Evolutionary conservation across 92 coral and sea anemone species (phyloP).

Genomic region (Umimayanthus kanabou): DNA sequence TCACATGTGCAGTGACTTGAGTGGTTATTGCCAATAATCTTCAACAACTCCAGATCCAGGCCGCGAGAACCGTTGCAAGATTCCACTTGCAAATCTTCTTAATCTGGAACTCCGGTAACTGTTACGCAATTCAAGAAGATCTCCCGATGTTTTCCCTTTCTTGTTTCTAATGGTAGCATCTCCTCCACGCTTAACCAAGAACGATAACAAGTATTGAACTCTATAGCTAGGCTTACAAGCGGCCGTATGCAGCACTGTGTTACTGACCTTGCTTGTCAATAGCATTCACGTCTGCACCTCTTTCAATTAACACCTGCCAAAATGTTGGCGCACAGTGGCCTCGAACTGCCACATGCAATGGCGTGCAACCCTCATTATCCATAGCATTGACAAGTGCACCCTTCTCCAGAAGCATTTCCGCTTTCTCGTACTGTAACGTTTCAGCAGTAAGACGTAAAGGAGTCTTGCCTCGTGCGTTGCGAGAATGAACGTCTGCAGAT

Average conservation of each 20-base stretch:
- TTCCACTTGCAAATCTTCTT: not conserved
- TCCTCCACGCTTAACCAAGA: not conserved
- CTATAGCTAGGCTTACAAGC: not conserved
- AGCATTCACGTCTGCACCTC: constrained; percentile 3
- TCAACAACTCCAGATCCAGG: too few relatives aligned
- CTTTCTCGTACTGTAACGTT: not conserved
- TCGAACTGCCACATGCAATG: not conserved
- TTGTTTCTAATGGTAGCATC: not conserved
- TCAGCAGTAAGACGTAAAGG: not conserved
- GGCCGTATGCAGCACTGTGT: not conserved
- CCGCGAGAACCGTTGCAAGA: not conserved
- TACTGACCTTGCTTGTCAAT: not conserved
- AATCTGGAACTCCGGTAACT: not conserved
- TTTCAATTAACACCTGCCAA: not conserved
- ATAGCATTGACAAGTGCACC: constrained; percentile 23
- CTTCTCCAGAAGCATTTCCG: not conserved
- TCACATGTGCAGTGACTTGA: too few relatives aligned
- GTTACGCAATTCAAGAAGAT: not conserved
- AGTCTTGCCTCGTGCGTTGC: not conserved
- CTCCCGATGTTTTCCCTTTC: not conserved
- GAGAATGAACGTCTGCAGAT: not conserved
- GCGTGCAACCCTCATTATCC: not conserved
- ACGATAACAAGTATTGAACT: not conserved
- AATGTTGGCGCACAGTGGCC: not conserved
- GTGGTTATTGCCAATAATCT: too few relatives aligned